Evolutionary conservation across 2,797 vertebrate genomes (phyloP).

Genomic region (Sebastes oblongus): DNA sequence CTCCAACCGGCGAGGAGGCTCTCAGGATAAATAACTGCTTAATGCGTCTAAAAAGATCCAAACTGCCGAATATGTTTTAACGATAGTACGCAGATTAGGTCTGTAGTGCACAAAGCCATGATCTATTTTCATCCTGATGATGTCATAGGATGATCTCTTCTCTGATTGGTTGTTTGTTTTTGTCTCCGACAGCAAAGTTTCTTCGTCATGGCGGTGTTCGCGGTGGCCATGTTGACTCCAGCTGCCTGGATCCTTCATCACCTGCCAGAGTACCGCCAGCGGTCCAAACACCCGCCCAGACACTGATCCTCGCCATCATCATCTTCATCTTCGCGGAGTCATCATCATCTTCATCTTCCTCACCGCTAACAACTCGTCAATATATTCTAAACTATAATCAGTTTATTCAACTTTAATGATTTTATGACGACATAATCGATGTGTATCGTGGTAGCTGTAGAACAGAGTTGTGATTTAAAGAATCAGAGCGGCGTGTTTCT

Average conservation of each 20-base stretch:
- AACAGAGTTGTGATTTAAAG: not conserved
- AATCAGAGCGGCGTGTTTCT: not conserved
- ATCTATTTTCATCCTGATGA: not conserved
- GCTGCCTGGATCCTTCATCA: constrained; percentile 85
- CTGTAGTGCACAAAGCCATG: no score
- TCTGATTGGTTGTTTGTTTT: no score
- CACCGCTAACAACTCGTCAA: not conserved
- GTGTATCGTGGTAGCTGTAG: not conserved
- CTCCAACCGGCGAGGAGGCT: no score
- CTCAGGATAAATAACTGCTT: no score
- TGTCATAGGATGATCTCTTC: not conserved
- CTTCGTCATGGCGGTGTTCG: constrained; percentile 82
- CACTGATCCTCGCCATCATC: not conserved
- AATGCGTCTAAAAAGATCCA: no score
- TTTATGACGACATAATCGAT: no score
- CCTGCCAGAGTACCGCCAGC: constrained; percentile 80
- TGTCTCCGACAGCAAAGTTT: constrained; percentile 80
- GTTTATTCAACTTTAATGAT: no score
- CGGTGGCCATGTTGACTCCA: constrained; percentile 76
- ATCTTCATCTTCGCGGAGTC: not conserved
- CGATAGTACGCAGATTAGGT: no score
- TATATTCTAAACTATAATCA: not conserved
- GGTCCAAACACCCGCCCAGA: constrained; percentile 5
- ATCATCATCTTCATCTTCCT: not conserved
- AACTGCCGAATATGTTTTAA: no score